Evolutionary conservation across 1,140 invertebrate species (phyloP).

Genomic region (Lepeophtheirus salmonis): DNA sequence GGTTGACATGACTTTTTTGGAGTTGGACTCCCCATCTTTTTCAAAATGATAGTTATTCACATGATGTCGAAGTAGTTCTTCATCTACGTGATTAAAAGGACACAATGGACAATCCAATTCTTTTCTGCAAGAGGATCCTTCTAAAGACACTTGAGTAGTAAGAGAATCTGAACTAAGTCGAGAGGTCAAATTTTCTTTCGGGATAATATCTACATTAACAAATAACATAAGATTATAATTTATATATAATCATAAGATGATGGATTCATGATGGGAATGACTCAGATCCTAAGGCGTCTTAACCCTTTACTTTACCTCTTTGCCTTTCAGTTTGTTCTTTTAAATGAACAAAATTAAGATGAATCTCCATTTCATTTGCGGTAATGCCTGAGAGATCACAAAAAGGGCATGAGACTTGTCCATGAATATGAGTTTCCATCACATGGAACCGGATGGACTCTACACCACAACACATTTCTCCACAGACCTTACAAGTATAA

Average conservation of each 20-base stretch:
- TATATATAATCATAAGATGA: no score
- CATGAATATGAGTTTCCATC: conserved; percentile 49
- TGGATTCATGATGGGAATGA: no score
- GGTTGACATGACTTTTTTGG: conserved; percentile 23
- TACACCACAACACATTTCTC: background rate
- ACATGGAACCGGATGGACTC: conserved; percentile 48
- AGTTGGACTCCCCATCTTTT: conserved; percentile 47
- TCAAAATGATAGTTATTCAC: conserved; percentile 66
- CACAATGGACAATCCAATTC: conserved; percentile 57
- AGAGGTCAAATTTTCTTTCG: no score
- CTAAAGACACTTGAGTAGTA: no score
- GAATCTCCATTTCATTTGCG: conserved; percentile 46
- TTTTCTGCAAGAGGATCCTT: no score
- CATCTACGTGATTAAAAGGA: conserved; percentile 49
- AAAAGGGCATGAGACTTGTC: conserved; percentile 53
- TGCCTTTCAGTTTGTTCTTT: no score
- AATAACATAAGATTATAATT: no score
- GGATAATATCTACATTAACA: no score
- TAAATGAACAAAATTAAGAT: conserved; percentile 46
- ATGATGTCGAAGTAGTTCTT: conserved; percentile 54
- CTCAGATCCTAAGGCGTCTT: no score
- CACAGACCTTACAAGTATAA: background rate
- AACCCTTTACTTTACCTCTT: no score
- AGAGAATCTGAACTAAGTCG: no score
- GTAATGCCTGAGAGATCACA: conserved; percentile 50